phyloP scores from a whole-genome alignment of 2,888 invertebrate species.

The Chorisops tibialis region DNA sequence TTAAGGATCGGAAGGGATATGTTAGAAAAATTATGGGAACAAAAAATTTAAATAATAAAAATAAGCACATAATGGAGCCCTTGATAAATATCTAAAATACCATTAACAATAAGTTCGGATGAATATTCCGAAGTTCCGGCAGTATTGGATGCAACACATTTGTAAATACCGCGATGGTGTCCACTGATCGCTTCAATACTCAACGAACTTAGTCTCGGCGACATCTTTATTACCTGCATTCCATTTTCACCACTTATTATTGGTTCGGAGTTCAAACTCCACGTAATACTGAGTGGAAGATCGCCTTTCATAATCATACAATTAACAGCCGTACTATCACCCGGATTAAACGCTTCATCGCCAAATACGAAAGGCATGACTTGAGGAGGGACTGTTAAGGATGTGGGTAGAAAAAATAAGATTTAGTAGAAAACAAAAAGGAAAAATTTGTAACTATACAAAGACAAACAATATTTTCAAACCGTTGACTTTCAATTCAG shows the following conservation, averaged over 20 bases:
- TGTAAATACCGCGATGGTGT: constrained; percentile 53
- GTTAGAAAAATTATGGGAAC: not conserved
- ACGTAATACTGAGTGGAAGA: constrained; percentile 67
- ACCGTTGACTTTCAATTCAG: constrained; percentile 73
- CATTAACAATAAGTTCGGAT: constrained; percentile 59
- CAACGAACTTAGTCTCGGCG: constrained; percentile 54
- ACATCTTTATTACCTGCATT: constrained; percentile 48
- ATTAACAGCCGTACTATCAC: constrained; percentile 64
- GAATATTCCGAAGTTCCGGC: constrained; percentile 57
- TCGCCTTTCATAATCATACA: constrained; percentile 73
- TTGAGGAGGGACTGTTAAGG: constrained; percentile 66
- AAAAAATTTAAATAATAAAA: too few relatives aligned
- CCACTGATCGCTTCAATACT: constrained; percentile 55
- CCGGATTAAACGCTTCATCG: constrained; percentile 67
- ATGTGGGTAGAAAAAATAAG: constrained; percentile 28
- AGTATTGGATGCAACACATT: constrained; percentile 58
- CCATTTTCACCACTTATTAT: constrained; percentile 48
- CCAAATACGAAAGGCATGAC: constrained; percentile 70
- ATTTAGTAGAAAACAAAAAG: not conserved
- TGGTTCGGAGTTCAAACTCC: constrained; percentile 62
- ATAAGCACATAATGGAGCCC: too few relatives aligned
- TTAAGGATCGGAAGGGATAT: constrained; percentile 28
- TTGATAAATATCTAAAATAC: too few relatives aligned
- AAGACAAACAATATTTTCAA: too few relatives aligned
- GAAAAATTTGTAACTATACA: not conserved